A percentile compares a stretch with the other conserved stretches of the same genome.
Evolutionary conservation across 2,113 vertebrate species (phyloP).

Genomic region (Lanius collurio): DNA sequence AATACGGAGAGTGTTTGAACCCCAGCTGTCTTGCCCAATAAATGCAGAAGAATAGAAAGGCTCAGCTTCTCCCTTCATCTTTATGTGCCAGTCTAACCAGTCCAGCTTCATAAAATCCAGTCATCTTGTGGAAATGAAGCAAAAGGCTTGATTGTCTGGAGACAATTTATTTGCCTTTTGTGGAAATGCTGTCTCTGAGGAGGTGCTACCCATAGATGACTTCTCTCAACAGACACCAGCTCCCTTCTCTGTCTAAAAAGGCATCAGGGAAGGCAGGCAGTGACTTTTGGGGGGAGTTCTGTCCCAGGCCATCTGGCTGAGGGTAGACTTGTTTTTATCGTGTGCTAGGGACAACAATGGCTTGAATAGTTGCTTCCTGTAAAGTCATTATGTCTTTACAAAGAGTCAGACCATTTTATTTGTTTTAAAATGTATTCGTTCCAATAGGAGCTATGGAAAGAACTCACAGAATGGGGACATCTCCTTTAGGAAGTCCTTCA

Average conservation of each 20-base stretch:
- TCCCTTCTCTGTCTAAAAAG: background rate
- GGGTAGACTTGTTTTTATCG: background rate
- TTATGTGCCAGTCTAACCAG: background rate
- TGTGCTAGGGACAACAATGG: background rate
- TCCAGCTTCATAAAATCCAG: background rate
- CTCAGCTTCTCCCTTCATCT: background rate
- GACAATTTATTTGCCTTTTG: background rate
- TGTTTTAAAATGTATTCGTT: background rate
- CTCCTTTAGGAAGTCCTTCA: background rate
- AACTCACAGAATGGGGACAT: background rate
- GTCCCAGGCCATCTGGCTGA: background rate
- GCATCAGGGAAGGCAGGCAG: background rate
- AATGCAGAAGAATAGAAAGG: background rate
- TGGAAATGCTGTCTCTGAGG: background rate
- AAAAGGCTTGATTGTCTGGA: background rate
- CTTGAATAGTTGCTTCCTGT: background rate
- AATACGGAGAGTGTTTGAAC: constrained; percentile 5
- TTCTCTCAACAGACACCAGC: background rate
- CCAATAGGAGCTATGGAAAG: background rate
- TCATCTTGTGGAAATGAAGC: background rate
- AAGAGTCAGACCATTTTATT: background rate
- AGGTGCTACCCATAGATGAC: background rate
- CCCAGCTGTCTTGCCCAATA: constrained; percentile 27
- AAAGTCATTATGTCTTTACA: background rate
- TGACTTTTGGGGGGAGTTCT: background rate